Conservation (phyloP, 2,113 vertebrate species). For the Lepisosteus oculatus region DNA sequence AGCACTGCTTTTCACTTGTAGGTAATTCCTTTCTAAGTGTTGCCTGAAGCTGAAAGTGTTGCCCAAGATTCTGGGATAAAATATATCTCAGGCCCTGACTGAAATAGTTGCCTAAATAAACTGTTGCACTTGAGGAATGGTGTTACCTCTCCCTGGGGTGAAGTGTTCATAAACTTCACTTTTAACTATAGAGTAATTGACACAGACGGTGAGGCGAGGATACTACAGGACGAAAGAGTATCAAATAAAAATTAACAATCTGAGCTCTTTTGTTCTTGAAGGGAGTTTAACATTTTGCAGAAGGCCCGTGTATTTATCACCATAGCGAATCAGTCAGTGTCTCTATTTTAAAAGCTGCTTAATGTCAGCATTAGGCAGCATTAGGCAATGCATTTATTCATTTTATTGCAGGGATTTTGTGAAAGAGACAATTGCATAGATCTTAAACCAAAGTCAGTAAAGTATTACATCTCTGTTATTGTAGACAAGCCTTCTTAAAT, state of each 20-base stretch:
- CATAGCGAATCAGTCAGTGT: slow-evolving; percentile 59
- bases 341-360: slow-evolving; percentile 58
- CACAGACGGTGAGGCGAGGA: slow-evolving; percentile 39
- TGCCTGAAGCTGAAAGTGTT: not conserved
- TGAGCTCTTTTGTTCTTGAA: slow-evolving; percentile 60
- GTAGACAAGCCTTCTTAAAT: too few species aligned
- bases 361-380: slow-evolving; percentile 58
- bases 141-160: slow-evolving; percentile 14
- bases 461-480: too few species aligned
- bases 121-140: not conserved
- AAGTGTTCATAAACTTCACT: slow-evolving; percentile 31
- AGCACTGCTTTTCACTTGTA: not conserved
- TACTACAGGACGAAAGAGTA: slow-evolving; percentile 51
- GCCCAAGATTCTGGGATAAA: not conserved
- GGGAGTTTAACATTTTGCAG: slow-evolving; percentile 65
- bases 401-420: slow-evolving; percentile 44
- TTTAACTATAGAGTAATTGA: slow-evolving; percentile 41
- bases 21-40: slow-evolving; percentile 1
- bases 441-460: too few species aligned
- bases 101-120: not conserved
- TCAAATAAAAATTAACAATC: slow-evolving; percentile 64
- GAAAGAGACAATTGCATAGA: too few species aligned
- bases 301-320: slow-evolving; percentile 53
- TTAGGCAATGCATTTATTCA: slow-evolving; percentile 51
- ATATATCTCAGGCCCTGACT: not conserved